Evolutionary conservation across 2,888 invertebrate genomes (phyloP).

Genomic region (Stramonita haemastoma): DNA sequence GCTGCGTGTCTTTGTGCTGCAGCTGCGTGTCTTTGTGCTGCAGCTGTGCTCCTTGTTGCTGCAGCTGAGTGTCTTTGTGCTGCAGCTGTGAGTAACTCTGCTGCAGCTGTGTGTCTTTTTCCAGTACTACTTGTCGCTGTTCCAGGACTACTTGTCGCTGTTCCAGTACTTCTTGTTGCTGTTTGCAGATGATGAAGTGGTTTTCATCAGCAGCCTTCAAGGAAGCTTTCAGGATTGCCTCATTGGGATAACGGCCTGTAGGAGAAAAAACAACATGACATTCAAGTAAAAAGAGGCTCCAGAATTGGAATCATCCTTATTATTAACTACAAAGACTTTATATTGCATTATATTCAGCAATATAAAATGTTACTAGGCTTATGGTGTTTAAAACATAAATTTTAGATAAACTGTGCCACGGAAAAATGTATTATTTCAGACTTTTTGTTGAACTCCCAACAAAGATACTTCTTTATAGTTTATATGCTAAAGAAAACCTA

Average conservation of each 20-base stretch:
- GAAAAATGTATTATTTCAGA: no score
- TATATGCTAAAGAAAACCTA: no score
- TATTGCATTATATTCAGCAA: no score
- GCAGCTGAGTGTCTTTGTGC: conserved; percentile 26
- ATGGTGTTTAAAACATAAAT: no score
- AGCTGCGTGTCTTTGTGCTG: conserved; percentile 30
- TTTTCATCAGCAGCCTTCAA: conserved; percentile 49
- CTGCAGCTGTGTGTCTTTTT: not conserved
- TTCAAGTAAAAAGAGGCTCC: no score
- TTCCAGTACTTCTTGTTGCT: conserved; percentile 43
- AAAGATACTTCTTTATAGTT: no score
- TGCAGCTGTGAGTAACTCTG: conserved; percentile 18
- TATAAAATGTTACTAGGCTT: no score
- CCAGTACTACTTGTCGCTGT: conserved; percentile 43
- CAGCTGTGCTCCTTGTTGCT: conserved; percentile 22
- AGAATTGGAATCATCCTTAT: no score
- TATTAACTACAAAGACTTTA: no score
- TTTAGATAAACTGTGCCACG: no score
- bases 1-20: conserved; percentile 25
- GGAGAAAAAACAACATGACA: not conserved
- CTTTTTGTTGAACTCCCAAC: no score
- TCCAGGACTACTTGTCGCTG: no score
- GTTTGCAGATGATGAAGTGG: conserved; percentile 42
- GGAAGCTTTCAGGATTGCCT: conserved; percentile 44
- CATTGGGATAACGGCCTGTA: conserved; percentile 48